These are phyloP conservation scores for Pogonus chalceus DNA, from an alignment of 1,140 invertebrate genomes.

Conservation along the genomic window DNA sequence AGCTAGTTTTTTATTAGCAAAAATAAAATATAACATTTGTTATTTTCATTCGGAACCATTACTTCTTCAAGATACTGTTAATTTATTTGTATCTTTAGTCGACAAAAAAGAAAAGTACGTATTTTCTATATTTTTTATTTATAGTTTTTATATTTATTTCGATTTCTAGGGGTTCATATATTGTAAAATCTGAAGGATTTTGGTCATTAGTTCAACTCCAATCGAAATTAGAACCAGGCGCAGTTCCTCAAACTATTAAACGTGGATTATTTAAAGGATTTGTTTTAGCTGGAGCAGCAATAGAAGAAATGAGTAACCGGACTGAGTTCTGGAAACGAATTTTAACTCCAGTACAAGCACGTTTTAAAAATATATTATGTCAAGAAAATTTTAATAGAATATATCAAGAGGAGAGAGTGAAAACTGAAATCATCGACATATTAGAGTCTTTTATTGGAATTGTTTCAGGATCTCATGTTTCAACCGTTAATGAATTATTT, in stretches of 20 bases:
- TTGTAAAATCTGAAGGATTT: conserved; percentile 36
- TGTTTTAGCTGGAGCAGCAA: conserved; percentile 36
- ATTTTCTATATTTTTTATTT: not conserved
- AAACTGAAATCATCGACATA: conserved; percentile 49
- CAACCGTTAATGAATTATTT: conserved; percentile 51
- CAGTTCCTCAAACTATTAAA: conserved; percentile 40
- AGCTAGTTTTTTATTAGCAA: conserved; percentile 27
- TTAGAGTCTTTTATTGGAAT: conserved; percentile 57
- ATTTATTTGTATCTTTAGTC: conserved; percentile 30
- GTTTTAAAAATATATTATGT: conserved; percentile 46
- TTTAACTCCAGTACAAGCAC: conserved; percentile 47
- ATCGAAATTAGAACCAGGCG: conserved; percentile 29
- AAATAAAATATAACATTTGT: conserved; percentile 32
- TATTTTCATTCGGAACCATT: conserved; percentile 31
- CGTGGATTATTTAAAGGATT: conserved; percentile 44
- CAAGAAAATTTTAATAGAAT: conserved; percentile 46
- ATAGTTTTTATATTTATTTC: conserved; percentile 11
- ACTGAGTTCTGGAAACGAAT: conserved; percentile 45
- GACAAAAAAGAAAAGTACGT: conserved; percentile 31
- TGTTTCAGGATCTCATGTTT: conserved; percentile 46
- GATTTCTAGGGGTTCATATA: conserved; percentile 28
- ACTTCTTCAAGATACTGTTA: conserved; percentile 30
- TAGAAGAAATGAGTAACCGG: conserved; percentile 30
- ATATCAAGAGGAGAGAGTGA: conserved; percentile 47
- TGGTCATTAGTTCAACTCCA: conserved; percentile 35